A percentile compares a stretch with the other conserved stretches of the same genome.
These are phyloP conservation scores for Chaetops frenatus DNA, from an alignment of 2,113 vertebrate genomes.

Conservation along the genomic window DNA sequence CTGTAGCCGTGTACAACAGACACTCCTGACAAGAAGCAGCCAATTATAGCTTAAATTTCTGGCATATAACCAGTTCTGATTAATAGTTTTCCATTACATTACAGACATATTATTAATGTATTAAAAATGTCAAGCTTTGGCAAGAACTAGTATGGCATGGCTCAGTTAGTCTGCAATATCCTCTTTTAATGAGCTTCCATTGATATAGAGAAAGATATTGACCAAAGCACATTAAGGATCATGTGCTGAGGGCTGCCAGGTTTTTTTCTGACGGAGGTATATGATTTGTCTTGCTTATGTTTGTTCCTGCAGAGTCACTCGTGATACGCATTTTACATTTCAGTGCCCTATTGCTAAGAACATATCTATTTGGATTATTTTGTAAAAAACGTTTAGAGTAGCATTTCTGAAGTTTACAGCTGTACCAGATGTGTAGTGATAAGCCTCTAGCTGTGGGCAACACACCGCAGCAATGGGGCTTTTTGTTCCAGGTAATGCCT, in stretches of 20 bases:
- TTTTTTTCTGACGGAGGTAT: conserved; percentile 35
- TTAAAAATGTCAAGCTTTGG: conserved; percentile 81
- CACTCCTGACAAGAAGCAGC: conserved; percentile 81
- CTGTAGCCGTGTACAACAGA: conserved; percentile 70
- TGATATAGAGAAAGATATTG: conserved; percentile 72
- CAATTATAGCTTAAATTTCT: conserved; percentile 86
- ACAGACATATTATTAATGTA: conserved; percentile 87
- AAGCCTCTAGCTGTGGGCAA: background rate
- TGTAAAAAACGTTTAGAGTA: background rate
- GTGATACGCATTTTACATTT: background rate
- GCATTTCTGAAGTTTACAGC: background rate
- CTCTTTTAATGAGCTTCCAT: conserved; percentile 81
- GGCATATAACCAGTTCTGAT: conserved; percentile 82
- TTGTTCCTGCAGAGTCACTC: conserved; percentile 20
- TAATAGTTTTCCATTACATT: conserved; percentile 82
- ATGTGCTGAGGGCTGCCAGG: conserved; percentile 59
- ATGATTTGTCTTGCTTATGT: conserved; percentile 13
- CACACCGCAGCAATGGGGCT: background rate
- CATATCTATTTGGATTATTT: background rate
- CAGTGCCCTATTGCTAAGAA: background rate
- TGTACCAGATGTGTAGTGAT: fast-evolving
- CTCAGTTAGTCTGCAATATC: conserved; percentile 68
- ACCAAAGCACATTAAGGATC: conserved; percentile 68
- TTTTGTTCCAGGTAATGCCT: background rate
- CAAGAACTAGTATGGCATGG: conserved; percentile 61